Conservation (phyloP, 2,113 vertebrate species). For the Atherinomorus stipes region DNA sequence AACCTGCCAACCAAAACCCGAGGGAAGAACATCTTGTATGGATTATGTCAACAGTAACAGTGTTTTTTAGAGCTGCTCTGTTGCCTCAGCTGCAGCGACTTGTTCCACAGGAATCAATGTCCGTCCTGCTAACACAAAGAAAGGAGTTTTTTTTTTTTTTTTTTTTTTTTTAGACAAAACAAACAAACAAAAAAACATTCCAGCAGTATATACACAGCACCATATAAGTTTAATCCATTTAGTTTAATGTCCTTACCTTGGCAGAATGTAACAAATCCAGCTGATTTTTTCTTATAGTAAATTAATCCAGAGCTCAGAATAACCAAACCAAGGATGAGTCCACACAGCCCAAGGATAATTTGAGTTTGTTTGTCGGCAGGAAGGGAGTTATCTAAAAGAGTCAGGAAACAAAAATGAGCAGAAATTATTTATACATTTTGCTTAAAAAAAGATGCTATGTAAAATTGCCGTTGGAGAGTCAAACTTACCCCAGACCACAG, state of each 20-base stretch:
- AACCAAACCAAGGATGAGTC: constrained; percentile 2
- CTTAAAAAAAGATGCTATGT: neutral
- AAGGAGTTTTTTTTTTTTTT: no score
- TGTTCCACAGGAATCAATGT: no score
- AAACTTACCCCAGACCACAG: constrained; percentile 29
- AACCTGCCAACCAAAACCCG: no score
- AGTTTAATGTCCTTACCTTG: constrained; percentile 6
- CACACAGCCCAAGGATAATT: constrained; percentile 11
- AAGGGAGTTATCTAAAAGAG: constrained; percentile 11
- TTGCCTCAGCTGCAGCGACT: no score
- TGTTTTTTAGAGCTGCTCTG: no score
- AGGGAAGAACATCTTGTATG: no score
- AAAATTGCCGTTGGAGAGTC: neutral
- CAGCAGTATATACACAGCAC: no score
- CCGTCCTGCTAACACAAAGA: no score
- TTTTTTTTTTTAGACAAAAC: no score
- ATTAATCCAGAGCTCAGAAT: constrained; percentile 5
- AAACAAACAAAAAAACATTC: no score
- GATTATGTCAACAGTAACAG: no score
- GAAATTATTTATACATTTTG: neutral
- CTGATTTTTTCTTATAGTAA: constrained; percentile 23
- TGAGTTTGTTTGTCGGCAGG: neutral
- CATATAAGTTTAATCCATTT: neutral
- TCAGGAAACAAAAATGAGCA: neutral
- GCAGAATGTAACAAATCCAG: neutral